Conservation (phyloP, 1,140 invertebrate genomes). For the Brachionus rubens region DNA sequence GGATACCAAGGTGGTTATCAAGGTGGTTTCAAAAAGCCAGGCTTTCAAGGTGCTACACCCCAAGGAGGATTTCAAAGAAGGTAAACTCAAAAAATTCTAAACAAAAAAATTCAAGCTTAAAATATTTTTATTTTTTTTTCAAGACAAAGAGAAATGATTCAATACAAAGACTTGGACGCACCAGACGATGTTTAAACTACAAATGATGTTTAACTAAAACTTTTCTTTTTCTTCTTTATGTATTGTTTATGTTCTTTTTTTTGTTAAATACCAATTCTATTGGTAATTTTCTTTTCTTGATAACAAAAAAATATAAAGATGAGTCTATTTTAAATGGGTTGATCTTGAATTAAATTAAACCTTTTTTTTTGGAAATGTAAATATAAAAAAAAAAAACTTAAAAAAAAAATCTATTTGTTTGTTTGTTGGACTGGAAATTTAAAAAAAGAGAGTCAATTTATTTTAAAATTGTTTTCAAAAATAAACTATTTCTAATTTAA, state of each 20-base stretch:
- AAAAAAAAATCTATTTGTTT: no score
- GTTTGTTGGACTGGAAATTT: no score
- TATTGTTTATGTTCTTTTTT: no score
- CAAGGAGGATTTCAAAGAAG: slow-evolving; percentile 8
- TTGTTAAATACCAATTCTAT: slow-evolving; percentile 28
- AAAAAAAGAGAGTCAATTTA: no score
- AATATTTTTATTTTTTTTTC: background rate
- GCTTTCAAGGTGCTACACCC: background rate
- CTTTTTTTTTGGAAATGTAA: no score
- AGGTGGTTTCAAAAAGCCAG: background rate
- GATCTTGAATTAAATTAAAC: background rate
- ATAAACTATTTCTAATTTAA: no score
- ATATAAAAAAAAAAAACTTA: no score
- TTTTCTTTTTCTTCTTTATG: slow-evolving; percentile 7
- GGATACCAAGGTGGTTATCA: background rate
- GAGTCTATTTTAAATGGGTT: no score
- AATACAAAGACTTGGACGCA: slow-evolving; percentile 44
- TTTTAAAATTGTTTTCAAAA: no score
- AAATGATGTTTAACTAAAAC: background rate
- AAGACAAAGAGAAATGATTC: slow-evolving; percentile 40
- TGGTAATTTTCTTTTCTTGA: no score
- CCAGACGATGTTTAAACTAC: slow-evolving; percentile 2
- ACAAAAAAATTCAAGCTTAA: background rate
- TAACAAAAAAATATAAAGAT: no score
- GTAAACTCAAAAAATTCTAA: background rate